These are phyloP conservation scores for Nowickia ferox DNA, from an alignment of 2,888 invertebrate species.

Conservation along the genomic window DNA sequence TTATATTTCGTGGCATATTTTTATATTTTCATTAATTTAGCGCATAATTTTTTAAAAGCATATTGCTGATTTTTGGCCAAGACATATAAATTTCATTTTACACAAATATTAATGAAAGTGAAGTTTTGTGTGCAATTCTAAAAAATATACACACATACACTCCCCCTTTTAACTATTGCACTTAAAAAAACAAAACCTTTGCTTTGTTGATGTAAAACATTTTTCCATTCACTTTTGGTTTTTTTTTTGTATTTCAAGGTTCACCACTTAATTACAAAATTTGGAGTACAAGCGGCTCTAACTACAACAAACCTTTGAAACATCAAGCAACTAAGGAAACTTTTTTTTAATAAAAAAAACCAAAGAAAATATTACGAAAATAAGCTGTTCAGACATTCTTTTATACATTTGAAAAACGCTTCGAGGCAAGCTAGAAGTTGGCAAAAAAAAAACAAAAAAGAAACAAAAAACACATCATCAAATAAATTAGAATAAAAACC, in stretches of 20 bases:
- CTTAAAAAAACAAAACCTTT: constrained; percentile 11
- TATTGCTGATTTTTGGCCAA: too few relatives aligned
- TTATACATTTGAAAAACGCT: constrained; percentile 20
- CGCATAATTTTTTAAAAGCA: too few relatives aligned
- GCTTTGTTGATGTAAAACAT: background rate
- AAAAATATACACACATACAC: background rate
- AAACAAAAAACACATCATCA: constrained; percentile 9
- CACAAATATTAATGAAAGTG: too few relatives aligned
- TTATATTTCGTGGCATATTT: too few relatives aligned
- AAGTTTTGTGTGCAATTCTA: too few relatives aligned
- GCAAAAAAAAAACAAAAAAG: constrained; percentile 2
- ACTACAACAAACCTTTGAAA: background rate
- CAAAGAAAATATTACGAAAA: background rate
- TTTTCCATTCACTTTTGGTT: background rate
- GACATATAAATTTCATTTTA: too few relatives aligned
- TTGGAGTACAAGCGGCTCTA: constrained; percentile 35
- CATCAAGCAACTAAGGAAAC: background rate
- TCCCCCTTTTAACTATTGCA: background rate
- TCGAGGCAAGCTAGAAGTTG: constrained; percentile 11
- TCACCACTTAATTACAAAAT: constrained; percentile 6
- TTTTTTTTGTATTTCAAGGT: constrained; percentile 28
- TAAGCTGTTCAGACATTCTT: constrained; percentile 19
- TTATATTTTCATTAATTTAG: too few relatives aligned
- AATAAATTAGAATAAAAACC: background rate
- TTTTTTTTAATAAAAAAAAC: background rate